Conservation (phyloP, 2,113 vertebrate genomes). For the Amphilophus citrinellus region DNA sequence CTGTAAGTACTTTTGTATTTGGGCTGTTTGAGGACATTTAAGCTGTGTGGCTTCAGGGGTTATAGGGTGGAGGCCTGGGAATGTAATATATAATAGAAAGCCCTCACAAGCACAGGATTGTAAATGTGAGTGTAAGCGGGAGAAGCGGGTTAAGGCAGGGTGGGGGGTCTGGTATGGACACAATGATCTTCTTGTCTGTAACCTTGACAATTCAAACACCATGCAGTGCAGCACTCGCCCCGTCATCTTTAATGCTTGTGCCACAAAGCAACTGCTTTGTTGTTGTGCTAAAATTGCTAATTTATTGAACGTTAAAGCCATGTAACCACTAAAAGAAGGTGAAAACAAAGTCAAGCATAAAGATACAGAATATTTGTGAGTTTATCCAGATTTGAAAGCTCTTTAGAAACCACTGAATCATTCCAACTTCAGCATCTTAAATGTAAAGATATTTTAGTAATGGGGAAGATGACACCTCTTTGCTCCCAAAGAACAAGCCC, state of each 20-base stretch:
- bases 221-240: background rate
- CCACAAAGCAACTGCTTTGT: background rate
- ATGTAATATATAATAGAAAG: background rate
- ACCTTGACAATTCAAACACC: conserved; percentile 65
- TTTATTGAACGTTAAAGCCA: background rate
- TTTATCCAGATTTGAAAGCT: background rate
- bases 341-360: background rate
- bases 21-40: background rate
- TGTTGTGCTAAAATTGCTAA: background rate
- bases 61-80: background rate
- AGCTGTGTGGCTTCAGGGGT: background rate
- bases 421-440: background rate
- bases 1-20: background rate
- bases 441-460: background rate
- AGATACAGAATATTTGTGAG: background rate
- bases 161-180: conserved; percentile 44
- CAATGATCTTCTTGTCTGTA: conserved; percentile 63
- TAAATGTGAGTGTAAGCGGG: conserved; percentile 9
- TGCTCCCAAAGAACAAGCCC: background rate
- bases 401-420: background rate
- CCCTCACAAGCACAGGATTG: background rate
- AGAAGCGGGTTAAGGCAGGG: background rate
- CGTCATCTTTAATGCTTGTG: background rate
- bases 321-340: background rate
- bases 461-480: background rate